These are phyloP conservation scores for Abrostola tripartita DNA, from an alignment of 2,888 invertebrate species.

Conservation along the genomic window DNA sequence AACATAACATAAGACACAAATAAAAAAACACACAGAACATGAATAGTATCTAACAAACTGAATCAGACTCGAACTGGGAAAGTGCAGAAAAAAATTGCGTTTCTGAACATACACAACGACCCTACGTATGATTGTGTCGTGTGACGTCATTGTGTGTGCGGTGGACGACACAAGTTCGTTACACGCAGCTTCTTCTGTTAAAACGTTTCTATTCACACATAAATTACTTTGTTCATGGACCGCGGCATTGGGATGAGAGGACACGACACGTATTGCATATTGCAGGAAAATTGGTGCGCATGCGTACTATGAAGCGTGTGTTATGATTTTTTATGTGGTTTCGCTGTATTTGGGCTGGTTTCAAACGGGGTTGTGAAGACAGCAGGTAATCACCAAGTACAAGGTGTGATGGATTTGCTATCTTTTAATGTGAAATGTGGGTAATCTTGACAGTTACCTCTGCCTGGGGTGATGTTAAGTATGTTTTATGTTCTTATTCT, in stretches of 20 bases:
- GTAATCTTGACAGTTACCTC: too few species aligned
- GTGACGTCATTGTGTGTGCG: background rate
- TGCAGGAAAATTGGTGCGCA: background rate
- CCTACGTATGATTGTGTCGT: constrained; percentile 18
- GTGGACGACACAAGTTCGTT: background rate
- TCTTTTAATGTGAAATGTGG: too few species aligned
- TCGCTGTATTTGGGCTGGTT: too few species aligned
- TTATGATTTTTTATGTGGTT: too few species aligned
- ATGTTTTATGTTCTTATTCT: too few species aligned
- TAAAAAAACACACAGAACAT: background rate
- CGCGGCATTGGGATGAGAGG: background rate
- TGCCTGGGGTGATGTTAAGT: too few species aligned
- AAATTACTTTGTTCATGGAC: background rate
- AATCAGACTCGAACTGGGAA: background rate
- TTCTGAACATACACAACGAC: background rate
- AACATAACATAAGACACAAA: too few species aligned
- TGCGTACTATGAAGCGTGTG: background rate
- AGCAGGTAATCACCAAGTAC: too few species aligned
- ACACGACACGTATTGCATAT: background rate
- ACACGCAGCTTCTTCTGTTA: background rate
- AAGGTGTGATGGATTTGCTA: too few species aligned
- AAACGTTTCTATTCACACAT: background rate
- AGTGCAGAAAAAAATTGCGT: constrained; percentile 24
- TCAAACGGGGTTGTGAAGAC: too few species aligned
- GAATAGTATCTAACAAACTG: background rate